Evolutionary conservation across 2,113 vertebrate genomes (phyloP).

Genomic region (Dunckerocampus dactyliophorus): DNA sequence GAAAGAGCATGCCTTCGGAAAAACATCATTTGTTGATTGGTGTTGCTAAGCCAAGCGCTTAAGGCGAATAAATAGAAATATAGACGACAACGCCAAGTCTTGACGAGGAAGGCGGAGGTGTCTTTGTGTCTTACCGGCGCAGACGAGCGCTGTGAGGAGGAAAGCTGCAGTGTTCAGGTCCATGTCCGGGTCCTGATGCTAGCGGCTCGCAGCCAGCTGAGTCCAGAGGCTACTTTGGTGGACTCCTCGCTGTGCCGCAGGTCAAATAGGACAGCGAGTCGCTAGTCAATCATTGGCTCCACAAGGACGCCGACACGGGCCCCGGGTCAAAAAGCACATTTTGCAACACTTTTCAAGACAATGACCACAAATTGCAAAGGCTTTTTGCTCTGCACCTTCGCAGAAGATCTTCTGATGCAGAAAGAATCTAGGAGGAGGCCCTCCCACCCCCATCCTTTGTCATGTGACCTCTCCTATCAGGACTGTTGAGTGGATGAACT

Average conservation of each 20-base stretch:
- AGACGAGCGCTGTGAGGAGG: constrained; percentile 54
- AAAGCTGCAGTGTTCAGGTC: constrained; percentile 49
- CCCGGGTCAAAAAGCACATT: constrained; percentile 57
- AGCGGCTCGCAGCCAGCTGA: constrained; percentile 37
- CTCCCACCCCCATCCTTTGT: background rate
- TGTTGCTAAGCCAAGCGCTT: background rate
- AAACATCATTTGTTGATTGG: too few relatives aligned
- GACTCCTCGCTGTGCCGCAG: constrained; percentile 28
- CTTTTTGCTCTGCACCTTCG: background rate
- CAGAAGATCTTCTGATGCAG: too few relatives aligned
- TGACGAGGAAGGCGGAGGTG: background rate
- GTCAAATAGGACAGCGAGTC: constrained; percentile 51
- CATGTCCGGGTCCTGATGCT: constrained; percentile 56
- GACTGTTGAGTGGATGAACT: background rate
- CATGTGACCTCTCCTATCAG: background rate
- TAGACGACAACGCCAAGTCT: too few relatives aligned
- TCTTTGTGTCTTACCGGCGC: constrained; percentile 52
- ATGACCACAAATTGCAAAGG: background rate
- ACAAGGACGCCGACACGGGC: constrained; percentile 52
- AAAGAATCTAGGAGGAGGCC: background rate
- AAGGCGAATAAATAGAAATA: background rate
- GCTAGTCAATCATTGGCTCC: constrained; percentile 71
- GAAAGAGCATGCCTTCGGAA: too few relatives aligned
- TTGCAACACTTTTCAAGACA: constrained; percentile 18
- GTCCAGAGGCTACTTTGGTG: constrained; percentile 20